Base-by-base conservation (phyloP, 2,797 vertebrate genomes). In the Diplodus puntazzo region DNA sequence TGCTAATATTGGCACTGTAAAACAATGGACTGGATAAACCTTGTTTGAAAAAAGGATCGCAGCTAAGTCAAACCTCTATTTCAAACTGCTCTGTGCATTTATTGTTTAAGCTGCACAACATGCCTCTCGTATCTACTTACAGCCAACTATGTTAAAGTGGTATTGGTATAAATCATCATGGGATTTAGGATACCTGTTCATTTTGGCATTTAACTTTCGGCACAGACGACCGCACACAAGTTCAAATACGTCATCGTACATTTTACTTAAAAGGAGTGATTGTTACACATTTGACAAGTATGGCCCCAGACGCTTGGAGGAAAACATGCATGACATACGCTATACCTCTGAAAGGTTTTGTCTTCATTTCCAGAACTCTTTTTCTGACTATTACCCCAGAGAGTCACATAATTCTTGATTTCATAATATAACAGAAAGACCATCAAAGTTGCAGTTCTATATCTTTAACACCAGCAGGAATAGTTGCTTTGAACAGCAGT, bases 401-500 rank as follows among this genome's bases (percentile, higher is more conserved):
- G 0, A 30, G 34, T 59, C 57, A 58, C 14, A 72, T 13, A 18
- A 52, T 25, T 54, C 13, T 4, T 59, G 3, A 63, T 23, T 67
- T 78, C 55, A 54, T 17, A 13, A 75, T 58, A 1, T 4, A 57
- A 34, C 25, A 43, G 25, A 9, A 23, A 39, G 16, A 17, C 4
- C 21, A 23, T 42, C 1, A 80, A 34, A 79, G 49, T 50, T 73
- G n/a, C 16, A 75, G 16, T 61, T 77, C 18, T 43, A 25, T 42
- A 50, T 65, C 65, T 75, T 9, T 39, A 76, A 63, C n/a, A 52
- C 20, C 52, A 80, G 58, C 59, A 58, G 20, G 14, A 63, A 59
- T n/a, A 64, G 77, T 59, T 43, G 57, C 55, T 84, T 55, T 78
- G 23, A 55, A 66, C 1, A 57, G 46, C 49, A 55, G 53, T 25